phyloP scores from a whole-genome alignment of 37 sponge, comb jelly and placozoan species.

The Eunapius fragilis region DNA sequence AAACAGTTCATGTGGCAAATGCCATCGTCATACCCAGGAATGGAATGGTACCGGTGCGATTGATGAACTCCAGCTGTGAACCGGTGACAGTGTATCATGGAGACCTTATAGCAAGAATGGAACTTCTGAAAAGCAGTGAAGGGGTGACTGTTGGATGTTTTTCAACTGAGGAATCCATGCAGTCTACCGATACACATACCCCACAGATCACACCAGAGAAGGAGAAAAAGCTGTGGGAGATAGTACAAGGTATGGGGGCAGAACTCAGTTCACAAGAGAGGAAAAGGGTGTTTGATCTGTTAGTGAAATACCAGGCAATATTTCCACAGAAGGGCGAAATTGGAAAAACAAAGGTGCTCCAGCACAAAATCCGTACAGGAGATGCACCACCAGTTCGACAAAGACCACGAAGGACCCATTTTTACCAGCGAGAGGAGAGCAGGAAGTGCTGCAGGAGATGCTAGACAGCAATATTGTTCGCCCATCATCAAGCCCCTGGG shows the following conservation, averaged over 20 bases:
- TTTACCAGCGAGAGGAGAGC: too few species aligned
- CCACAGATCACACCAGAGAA: neutral
- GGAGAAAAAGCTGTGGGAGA: neutral
- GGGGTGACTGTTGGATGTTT: neutral
- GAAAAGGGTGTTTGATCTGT: constrained; percentile 3
- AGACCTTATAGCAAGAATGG: neutral
- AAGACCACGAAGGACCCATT: too few species aligned
- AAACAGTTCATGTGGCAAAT: neutral
- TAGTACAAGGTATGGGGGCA: neutral
- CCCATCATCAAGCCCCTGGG: too few species aligned
- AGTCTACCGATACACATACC: neutral
- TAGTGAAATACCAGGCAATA: too few species aligned
- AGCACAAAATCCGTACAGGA: too few species aligned
- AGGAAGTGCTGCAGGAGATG: too few species aligned
- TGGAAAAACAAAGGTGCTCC: too few species aligned
- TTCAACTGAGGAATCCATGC: neutral
- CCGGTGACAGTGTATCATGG: neutral
- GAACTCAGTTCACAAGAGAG: neutral
- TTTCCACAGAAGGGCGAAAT: too few species aligned
- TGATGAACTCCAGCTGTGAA: neutral
- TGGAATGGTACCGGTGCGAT: neutral
- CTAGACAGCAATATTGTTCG: too few species aligned
- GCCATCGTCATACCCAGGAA: neutral
- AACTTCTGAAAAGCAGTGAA: neutral
- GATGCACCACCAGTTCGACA: too few species aligned